Percentiles rank a stretch among this genome's conserved stretches.
phyloP scores from a whole-genome alignment of 2,888 invertebrate genomes.

The Eretmocerus hayati region DNA sequence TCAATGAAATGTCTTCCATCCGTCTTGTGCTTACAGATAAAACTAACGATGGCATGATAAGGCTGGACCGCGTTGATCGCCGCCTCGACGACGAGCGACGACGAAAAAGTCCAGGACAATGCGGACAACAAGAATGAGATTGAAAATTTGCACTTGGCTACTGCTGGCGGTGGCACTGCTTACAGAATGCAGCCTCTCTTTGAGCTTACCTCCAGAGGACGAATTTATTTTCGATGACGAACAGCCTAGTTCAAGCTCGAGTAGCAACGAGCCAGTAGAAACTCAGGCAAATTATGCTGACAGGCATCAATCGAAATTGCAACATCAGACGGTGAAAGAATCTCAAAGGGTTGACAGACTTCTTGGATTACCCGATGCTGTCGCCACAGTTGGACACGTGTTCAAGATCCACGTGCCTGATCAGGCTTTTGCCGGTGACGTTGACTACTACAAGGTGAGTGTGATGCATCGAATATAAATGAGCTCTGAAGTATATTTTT shows the following conservation, averaged over 20 bases:
- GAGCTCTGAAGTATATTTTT: too few relatives aligned
- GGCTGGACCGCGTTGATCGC: conserved; percentile 11
- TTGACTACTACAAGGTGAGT: conserved; percentile 63
- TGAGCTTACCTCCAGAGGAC: conserved; percentile 39
- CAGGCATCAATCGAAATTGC: conserved; percentile 13
- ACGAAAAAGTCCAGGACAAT: conserved; percentile 1
- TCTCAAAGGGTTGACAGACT: conserved; percentile 37
- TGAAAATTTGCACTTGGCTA: background rate
- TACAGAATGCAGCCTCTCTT: too few relatives aligned
- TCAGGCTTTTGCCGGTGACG: conserved; percentile 62
- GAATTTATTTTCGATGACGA: conserved; percentile 45
- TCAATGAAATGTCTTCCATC: too few relatives aligned
- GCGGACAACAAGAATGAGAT: background rate
- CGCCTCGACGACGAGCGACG: conserved; percentile 16
- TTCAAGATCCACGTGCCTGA: conserved; percentile 67
- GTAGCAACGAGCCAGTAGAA: conserved; percentile 14
- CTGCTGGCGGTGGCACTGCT: background rate
- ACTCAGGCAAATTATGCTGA: conserved; percentile 5
- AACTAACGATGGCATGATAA: conserved; percentile 41
- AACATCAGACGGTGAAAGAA: too few relatives aligned
- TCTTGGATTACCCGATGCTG: conserved; percentile 56
- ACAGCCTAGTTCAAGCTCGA: conserved; percentile 15
- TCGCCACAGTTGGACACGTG: conserved; percentile 60
- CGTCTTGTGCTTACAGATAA: conserved; percentile 9
- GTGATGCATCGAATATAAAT: too few relatives aligned